Evolutionary conservation across 2,113 vertebrate species (phyloP), one percentile per base, ranked within the genome.

Genomic region (Podiceps cristatus): DNA sequence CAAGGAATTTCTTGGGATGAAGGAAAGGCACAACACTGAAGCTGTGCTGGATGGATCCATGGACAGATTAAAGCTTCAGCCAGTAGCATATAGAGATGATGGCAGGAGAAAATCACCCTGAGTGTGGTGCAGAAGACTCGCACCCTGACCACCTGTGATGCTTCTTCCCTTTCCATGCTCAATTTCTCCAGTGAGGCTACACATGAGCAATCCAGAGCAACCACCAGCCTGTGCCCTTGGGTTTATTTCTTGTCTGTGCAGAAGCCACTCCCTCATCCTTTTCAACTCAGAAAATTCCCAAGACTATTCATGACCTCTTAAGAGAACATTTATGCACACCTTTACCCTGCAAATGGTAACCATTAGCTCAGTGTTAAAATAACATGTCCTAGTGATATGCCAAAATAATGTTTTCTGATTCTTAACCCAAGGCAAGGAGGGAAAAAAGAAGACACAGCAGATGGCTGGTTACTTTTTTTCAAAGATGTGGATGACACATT

Each of bases 11-110:
- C 18, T 2, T 42, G 72, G 35, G 42, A 66, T 73, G 27, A 31
- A 67, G 59, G 60, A 71, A 63, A 19, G 13, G 18, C 52, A 67
- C 23, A 77, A 42, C 35, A 29, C 11, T 10, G 40, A 11, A 69
- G 35, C 23, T 56, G 59, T 12, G 33, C 52, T 5, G 2, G n/a
- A 29, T 64, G 23, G 27, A 84, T 8, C 35, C 0, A 0, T 1
- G 40, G 31, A 29, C 44, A 79, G 42, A 71, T 18, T 11, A 45
- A 71, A 88, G 11, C 37, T 75, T 63, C 63, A 13, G n/a, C 33
- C 17, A 37, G 25, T 6, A 55, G 11, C 25, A 37, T 0, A 13
- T 0, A 4, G 62, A 73, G 12, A 37, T 1, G 1, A 50, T 0
- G 2, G 31, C 20, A 83, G 24, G 9, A 73, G 68, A 52, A 91